These are phyloP conservation scores for Eupithecia tripunctaria DNA, from an alignment of 2,888 invertebrate genomes.

Conservation along the genomic window DNA sequence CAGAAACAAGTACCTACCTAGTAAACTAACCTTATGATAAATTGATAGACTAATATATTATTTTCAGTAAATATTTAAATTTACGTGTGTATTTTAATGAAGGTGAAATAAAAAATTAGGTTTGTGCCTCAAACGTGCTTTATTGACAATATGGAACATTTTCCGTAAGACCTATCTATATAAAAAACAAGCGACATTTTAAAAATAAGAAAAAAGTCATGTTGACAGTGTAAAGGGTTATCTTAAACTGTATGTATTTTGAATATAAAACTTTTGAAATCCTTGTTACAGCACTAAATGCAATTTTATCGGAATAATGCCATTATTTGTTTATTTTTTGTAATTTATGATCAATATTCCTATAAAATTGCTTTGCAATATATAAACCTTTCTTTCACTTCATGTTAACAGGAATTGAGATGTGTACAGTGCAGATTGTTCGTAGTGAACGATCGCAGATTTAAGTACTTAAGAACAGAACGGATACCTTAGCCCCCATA, in stretches of 20 bases:
- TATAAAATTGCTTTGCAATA: neutral
- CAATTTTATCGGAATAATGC: neutral
- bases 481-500: too few species aligned
- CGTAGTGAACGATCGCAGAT: too few species aligned
- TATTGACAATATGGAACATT: slow-evolving; percentile 75
- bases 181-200: slow-evolving; percentile 62
- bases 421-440: neutral
- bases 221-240: slow-evolving; percentile 30
- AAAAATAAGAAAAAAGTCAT: neutral
- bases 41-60: too few species aligned
- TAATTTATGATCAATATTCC: neutral
- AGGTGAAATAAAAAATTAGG: slow-evolving; percentile 54
- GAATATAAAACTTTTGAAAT: neutral
- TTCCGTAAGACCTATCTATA: slow-evolving; percentile 60
- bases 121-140: slow-evolving; percentile 81
- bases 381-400: too few species aligned
- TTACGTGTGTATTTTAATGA: too few species aligned
- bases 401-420: neutral
- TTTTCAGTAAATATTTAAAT: too few species aligned
- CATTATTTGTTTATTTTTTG: neutral
- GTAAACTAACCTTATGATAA: too few species aligned
- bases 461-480: too few species aligned
- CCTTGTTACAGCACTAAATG: neutral
- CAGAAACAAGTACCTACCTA: too few species aligned
- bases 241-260: neutral